These are phyloP conservation scores for Amphiprion percula DNA, from an alignment of 2,113 vertebrate species.

Conservation along the genomic window DNA sequence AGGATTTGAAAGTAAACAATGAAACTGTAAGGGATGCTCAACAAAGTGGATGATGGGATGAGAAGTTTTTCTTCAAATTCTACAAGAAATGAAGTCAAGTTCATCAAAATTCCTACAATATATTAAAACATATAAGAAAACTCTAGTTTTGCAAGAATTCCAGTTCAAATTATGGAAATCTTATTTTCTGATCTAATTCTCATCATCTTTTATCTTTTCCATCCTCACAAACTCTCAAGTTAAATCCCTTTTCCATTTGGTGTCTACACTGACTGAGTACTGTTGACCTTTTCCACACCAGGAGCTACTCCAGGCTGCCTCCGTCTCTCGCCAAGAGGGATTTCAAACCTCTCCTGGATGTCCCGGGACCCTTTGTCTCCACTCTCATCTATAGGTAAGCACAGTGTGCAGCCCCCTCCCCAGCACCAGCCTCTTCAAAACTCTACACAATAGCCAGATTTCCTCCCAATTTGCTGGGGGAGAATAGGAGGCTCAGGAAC, in stretches of 20 bases:
- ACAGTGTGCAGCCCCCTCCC: constrained; percentile 79
- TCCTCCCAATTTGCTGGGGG: constrained; percentile 90
- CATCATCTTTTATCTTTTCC: constrained; percentile 5
- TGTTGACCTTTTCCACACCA: constrained; percentile 71
- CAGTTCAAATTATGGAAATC: background rate
- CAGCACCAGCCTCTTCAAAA: constrained; percentile 85
- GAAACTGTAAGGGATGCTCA: background rate
- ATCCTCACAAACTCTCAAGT: constrained; percentile 24
- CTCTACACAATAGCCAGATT: constrained; percentile 92
- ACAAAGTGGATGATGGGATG: no score
- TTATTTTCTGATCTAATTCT: background rate
- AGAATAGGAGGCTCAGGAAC: constrained; percentile 88
- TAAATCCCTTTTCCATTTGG: constrained; percentile 32
- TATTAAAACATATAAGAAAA: background rate
- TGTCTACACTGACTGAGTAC: constrained; percentile 50
- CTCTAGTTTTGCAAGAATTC: no score
- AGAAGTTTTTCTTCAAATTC: no score
- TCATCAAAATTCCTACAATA: no score
- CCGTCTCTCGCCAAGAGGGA: constrained; percentile 73
- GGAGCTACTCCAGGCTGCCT: constrained; percentile 61
- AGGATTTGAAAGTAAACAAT: background rate
- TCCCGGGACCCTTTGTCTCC: constrained; percentile 82
- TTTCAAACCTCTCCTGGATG: constrained; percentile 83
- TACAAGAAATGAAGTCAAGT: no score
- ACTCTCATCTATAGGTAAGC: constrained; percentile 89